Base-by-base conservation (phyloP, 2,888 invertebrate genomes). In the Ophioninae sp. region DNA sequence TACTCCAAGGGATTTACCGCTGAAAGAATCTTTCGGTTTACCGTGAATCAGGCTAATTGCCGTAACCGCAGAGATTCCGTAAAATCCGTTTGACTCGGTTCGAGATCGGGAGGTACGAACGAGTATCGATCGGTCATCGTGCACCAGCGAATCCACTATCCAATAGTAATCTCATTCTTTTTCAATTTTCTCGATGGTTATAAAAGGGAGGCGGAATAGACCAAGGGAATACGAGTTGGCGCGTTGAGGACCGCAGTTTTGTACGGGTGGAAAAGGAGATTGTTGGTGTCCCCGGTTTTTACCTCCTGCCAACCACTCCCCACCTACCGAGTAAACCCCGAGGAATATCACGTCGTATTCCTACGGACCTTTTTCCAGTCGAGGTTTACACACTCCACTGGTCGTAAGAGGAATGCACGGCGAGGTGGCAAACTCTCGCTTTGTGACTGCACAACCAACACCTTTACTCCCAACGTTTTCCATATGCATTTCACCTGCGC, bases 361-460 rank as follows among this genome's bases (percentile, higher is more conserved):
- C 68, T 70, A 50, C 68, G 23, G 30, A 80, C 69, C 80, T 77
- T 73, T 80, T 73, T 77, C 73, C 23, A 50, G 50, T 65, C 83
- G 77, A 77, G 80, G 68, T 83, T 83, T 83, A 77, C 83, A 80
- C 77, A 73, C 77, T 73, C 77, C 73, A 59, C 50, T 80, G 64
- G 61, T 80, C 77, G 77, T 83, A 77, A 80, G 77, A 68, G 76
- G 64, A 77, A 50, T 83, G 59, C 80, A 74, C 80, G 74, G 74
- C 83, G 80, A 80, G 80, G 73, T 80, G 80, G 77, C 83, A 80
- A 83, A 83, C 80, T 77, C 77, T 72, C 37, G 80, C 64, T 80
- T 83, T 77, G 79, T 74, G 80, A 77, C 76, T 80, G 68, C 23
- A 50, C 13, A 30, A 0, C 13, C 50, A 17, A 13, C 50, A 50